phyloP scores from a whole-genome alignment of 2,888 invertebrate species.

The Epistrophella euchroma region DNA sequence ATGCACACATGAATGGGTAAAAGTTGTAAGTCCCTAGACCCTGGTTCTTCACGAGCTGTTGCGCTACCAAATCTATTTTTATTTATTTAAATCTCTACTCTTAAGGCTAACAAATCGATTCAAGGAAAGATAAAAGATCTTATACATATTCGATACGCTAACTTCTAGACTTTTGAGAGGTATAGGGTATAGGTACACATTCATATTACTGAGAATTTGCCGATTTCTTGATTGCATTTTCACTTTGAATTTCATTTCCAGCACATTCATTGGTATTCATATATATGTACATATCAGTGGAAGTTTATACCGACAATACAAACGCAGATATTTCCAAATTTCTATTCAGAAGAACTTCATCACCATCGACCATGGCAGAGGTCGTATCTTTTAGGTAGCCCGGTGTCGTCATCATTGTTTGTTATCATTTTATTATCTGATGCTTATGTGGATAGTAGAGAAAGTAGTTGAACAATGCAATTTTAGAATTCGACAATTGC shows the following conservation, averaged over 20 bases:
- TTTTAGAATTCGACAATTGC: constrained; percentile 38
- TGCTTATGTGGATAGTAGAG: background rate
- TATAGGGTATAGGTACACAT: background rate
- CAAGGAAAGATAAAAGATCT: too few relatives aligned
- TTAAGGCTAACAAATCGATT: too few relatives aligned
- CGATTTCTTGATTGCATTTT: constrained; percentile 60
- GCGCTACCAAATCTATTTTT: too few relatives aligned
- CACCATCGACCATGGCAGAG: background rate
- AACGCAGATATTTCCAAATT: constrained; percentile 30
- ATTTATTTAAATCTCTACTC: too few relatives aligned
- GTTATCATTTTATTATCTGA: constrained; percentile 35
- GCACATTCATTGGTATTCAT: constrained; percentile 1
- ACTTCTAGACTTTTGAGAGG: background rate
- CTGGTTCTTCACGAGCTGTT: too few relatives aligned
- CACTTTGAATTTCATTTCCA: constrained; percentile 58
- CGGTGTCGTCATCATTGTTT: background rate
- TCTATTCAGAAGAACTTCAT: constrained; percentile 2
- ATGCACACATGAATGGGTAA: too few relatives aligned
- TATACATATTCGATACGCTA: background rate
- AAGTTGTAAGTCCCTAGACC: too few relatives aligned
- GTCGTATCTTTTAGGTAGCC: too few relatives aligned
- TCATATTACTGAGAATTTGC: background rate
- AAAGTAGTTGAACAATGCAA: constrained; percentile 41
- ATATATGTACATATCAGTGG: background rate
- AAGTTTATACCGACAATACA: constrained; percentile 8